Evolutionary conservation across 1,140 invertebrate genomes (phyloP).

Genomic region (Berghia stephanieae): DNA sequence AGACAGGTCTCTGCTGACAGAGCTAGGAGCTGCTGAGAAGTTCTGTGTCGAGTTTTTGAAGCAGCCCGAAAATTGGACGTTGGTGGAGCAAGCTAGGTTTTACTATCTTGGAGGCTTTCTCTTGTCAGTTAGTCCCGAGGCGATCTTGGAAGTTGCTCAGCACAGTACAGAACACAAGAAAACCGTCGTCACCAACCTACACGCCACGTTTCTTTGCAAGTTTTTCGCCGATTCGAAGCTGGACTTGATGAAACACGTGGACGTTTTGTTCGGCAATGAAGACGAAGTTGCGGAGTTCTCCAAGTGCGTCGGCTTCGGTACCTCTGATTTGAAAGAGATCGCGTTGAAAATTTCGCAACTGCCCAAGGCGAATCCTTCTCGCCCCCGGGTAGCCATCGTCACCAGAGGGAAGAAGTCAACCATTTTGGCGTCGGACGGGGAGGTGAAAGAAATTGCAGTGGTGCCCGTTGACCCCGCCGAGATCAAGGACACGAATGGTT

Average conservation of each 20-base stretch:
- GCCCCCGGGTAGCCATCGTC: constrained; percentile 79
- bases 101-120: constrained; percentile 97
- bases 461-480: constrained; percentile 43
- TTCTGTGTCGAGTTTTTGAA: constrained; percentile 88
- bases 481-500: constrained; percentile 91
- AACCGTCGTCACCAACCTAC: constrained; percentile 92
- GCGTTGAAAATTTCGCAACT: constrained; percentile 80
- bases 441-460: constrained; percentile 48
- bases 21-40: constrained; percentile 91
- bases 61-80: constrained; percentile 76
- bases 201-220: constrained; percentile 93
- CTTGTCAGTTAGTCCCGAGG: constrained; percentile 89
- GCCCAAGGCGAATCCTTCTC: constrained; percentile 79
- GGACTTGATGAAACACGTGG: constrained; percentile 88
- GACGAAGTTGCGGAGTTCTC: constrained; percentile 86
- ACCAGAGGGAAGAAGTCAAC: constrained; percentile 91
- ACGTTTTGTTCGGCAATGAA: constrained; percentile 97
- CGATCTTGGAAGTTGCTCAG: constrained; percentile 83
- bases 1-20: constrained; percentile 90
- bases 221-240: constrained; percentile 86
- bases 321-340: constrained; percentile 83
- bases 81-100: constrained; percentile 83
- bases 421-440: constrained; percentile 75
- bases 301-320: constrained; percentile 77
- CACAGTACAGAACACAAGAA: constrained; percentile 79